phyloP scores from a whole-genome alignment of 2,888 invertebrate genomes.

The Xestia c-nigrum region DNA sequence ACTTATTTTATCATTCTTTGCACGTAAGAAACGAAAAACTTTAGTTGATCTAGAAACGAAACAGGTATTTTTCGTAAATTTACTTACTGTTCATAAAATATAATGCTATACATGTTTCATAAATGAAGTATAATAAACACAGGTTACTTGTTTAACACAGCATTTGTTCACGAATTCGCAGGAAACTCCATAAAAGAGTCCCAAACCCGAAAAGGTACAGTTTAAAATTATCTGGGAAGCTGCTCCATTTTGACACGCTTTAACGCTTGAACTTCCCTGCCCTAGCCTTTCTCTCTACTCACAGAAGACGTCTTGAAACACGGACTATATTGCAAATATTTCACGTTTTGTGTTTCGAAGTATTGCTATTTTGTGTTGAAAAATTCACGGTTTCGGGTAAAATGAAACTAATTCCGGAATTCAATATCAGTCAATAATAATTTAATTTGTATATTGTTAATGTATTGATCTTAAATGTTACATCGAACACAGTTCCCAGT shows the following conservation, averaged over 20 bases:
- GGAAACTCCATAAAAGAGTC: constrained; percentile 4
- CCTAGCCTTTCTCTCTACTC: constrained; percentile 8
- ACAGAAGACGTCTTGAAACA: constrained; percentile 20
- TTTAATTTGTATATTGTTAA: neutral
- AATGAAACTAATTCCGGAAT: neutral
- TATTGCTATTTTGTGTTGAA: constrained; percentile 14
- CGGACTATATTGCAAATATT: constrained; percentile 39
- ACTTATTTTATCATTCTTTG: neutral
- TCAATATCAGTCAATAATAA: neutral
- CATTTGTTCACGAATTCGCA: neutral
- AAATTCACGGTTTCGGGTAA: neutral
- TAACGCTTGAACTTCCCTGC: constrained; percentile 33
- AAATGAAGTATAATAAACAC: neutral
- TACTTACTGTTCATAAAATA: neutral
- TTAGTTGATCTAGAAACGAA: neutral
- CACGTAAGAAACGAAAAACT: neutral
- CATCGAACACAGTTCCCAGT: neutral
- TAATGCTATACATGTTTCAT: neutral
- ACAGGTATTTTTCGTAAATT: neutral
- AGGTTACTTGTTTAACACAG: no score
- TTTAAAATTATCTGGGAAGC: constrained; percentile 31
- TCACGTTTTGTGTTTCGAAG: constrained; percentile 11
- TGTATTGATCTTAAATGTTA: neutral
- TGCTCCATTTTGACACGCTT: constrained; percentile 37
- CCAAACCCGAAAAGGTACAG: constrained; percentile 15